These are phyloP conservation scores for Cremastinae sp. DNA, from an alignment of 2,888 invertebrate species.

Conservation along the genomic window DNA sequence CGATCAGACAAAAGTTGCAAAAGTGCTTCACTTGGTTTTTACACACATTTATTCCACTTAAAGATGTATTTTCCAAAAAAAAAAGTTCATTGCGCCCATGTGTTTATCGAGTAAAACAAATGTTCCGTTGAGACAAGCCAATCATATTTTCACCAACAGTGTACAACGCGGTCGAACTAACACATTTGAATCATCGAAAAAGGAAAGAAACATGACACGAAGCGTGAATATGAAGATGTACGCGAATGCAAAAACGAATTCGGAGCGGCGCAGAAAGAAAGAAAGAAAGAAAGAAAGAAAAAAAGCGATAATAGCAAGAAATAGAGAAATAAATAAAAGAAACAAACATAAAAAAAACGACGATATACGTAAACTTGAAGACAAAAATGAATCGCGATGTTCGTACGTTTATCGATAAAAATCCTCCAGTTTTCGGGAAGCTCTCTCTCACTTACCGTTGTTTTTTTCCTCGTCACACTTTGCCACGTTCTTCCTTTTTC, in stretches of 20 bases:
- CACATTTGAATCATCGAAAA: no score
- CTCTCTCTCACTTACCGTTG: conserved; percentile 56
- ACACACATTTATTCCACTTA: no score
- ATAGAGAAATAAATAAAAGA: not conserved
- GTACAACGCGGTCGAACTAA: no score
- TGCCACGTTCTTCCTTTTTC: conserved; percentile 1
- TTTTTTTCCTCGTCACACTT: conserved; percentile 19
- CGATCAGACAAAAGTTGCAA: no score
- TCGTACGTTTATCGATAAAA: conserved; percentile 70
- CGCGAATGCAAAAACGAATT: not conserved
- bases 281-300: conserved; percentile 5
- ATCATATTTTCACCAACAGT: no score
- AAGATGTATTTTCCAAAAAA: no score
- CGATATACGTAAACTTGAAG: conserved; percentile 1
- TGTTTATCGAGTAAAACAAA: no score
- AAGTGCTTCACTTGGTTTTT: no score
- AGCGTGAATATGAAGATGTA: no score
- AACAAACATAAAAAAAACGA: not conserved
- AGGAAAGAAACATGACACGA: no score
- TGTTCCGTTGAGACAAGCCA: no score
- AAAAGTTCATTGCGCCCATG: no score
- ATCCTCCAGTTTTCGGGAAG: conserved; percentile 70
- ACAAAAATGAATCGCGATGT: conserved; percentile 64
- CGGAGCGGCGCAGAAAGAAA: not conserved
- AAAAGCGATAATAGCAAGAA: conserved; percentile 6